Base-by-base conservation (phyloP, 2,797 vertebrate species). In the Tokudaia tokunoshimensis region DNA sequence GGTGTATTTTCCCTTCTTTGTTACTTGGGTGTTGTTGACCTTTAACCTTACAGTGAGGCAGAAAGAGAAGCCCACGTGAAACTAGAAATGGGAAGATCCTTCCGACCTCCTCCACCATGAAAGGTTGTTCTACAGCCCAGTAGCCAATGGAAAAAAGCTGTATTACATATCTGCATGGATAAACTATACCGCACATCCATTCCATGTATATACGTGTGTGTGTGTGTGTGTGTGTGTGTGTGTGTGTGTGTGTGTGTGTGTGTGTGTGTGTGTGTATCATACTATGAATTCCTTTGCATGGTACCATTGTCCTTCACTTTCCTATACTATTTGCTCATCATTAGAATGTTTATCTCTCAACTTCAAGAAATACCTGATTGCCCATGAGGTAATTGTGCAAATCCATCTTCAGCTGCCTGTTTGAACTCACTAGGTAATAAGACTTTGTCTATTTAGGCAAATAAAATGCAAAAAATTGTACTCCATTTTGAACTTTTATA, bases 401-500 rank as follows among this genome's bases (percentile, higher is more conserved):
- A 44, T 52, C 37, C 29, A 84, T 91, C 75, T 91, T 89, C n/a
- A 88, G 47, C 79, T 65, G 41, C 65, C 44, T 84, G 8, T 14
- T 92, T 20, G 17, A 90, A 96, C 24, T 80, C 47, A 76, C 3
- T 87, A 15, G 47, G 61, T 34, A 89, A 55, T 59, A n/a, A 15
- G 50, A 47, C 5, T 79, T n/a, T 89, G 14, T 75, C 59, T 91
- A 20, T 89, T 86, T 65, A 70, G 9, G 34, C 41, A 2, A 97
- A 78, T 37, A 88, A 93, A 94, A 70, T 6, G 13, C n/a, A 67
- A 19, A 55, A 22, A 86, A 89, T 50, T 78, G 8, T 55, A 22
- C 34, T 20, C 13, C 61, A 65, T 70, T 89, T 94, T 93, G 76
- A 92, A 94, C 15, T 91, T 95, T 93, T 70, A 29, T 93, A 78